A percentile compares a stretch with the other conserved stretches of the same genome.
phyloP scores from a whole-genome alignment of 1,140 invertebrate genomes.

The Sweltsa coloradensis region DNA sequence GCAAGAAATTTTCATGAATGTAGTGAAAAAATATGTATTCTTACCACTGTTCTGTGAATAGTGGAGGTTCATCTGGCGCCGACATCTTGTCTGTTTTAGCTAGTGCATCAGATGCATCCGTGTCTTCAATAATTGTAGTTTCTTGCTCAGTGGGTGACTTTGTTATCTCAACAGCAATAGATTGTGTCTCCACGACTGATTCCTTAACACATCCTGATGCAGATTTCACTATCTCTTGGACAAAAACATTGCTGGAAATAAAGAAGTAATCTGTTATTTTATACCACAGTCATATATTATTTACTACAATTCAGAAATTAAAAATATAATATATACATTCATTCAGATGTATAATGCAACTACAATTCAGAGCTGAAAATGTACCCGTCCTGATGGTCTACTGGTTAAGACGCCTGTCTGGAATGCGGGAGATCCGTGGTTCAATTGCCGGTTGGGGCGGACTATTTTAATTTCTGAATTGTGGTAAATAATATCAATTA shows the following conservation, averaged over 20 bases:
- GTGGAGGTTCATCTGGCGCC: constrained; percentile 52
- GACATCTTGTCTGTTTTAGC: constrained; percentile 24
- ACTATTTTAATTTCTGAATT: neutral
- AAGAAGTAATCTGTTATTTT: neutral
- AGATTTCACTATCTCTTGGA: neutral
- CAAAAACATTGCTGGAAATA: constrained; percentile 10
- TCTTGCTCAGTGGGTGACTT: constrained; percentile 6
- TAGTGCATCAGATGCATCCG: neutral
- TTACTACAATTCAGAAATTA: constrained; percentile 1
- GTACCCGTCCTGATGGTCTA: too few relatives aligned
- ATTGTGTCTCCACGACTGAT: constrained; percentile 8
- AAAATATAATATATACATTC: neutral
- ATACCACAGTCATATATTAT: neutral
- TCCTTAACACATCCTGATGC: constrained; percentile 12
- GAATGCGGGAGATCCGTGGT: too few relatives aligned
- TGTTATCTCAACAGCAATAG: constrained; percentile 11
- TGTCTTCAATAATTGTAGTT: constrained; percentile 10
- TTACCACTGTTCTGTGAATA: constrained; percentile 63
- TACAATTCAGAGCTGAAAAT: too few relatives aligned
- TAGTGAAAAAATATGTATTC: constrained; percentile 7
- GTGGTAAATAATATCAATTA: neutral
- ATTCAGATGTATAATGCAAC: too few relatives aligned
- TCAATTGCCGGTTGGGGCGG: too few relatives aligned
- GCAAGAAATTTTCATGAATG: constrained; percentile 2
- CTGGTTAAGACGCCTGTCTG: too few relatives aligned